Evolutionary conservation across 1,140 invertebrate species (phyloP), one percentile per base, ranked within the genome.

Genomic region (Papilio polyxenes): DNA sequence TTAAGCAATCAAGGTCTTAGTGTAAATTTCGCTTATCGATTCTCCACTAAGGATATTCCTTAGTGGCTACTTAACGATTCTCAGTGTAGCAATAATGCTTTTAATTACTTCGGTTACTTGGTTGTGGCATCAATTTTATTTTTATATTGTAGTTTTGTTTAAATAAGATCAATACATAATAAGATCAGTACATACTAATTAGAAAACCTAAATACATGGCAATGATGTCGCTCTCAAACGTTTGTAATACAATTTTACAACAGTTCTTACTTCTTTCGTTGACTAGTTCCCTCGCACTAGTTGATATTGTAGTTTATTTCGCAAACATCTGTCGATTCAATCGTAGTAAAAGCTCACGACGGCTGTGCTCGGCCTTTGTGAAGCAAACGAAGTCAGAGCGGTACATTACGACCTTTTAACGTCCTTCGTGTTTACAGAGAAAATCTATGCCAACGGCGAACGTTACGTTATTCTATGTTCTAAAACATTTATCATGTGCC

Each of bases 381-480:
- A 48, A 80, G 83, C 81, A 86, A 89, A 89, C 85, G 86, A 89
- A 90, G 89, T 89, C 85, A 83, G 82, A 85, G 85, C 84, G 82
- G 85, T 81, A 85, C 82, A 85, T 86, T 87, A 85, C 85, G 85
- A 88, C 85, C 86, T 89, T 87, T 88, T 88, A 88, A 86, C 85
- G 87, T 81, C 85, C 85, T 86, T 85, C 85, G 78, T 82, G 83
- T 74, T 86, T 81, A 77, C 79, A 83, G 84, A 72, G 82, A 87
- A 87, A 88, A 87, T 85, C 85, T 85, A 84, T 86, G 83, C 75
- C 85, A 83, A 84, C 87, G 83, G 83, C 83, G 79, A 84, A 81
- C 80, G 74, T 81, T 83, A 82, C 74, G 81, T 84, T 86, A 75
- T 65, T 74, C 20, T 82, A 78, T 74, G 31, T 23, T 78, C 11